Percentiles rank a stretch among this genome's conserved stretches.
Evolutionary conservation across 2,797 vertebrate species (phyloP).

Genomic region (Fistularia commersonii): DNA sequence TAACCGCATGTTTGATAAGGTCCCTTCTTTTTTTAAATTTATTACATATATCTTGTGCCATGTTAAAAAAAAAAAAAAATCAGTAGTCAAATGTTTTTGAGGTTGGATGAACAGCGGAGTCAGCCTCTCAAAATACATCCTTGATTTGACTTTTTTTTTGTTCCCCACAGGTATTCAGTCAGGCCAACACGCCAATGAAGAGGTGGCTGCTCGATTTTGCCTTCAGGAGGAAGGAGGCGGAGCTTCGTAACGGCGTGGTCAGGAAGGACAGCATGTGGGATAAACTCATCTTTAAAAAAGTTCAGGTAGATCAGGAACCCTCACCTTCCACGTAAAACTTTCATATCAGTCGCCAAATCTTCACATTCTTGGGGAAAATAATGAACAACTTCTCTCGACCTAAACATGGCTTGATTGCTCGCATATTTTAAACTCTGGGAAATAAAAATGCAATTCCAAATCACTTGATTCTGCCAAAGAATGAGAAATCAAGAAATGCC

Average conservation of each 20-base stretch:
- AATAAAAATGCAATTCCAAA: too few relatives aligned
- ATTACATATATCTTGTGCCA: not conserved
- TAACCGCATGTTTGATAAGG: constrained; percentile 98
- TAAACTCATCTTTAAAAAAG: constrained; percentile 91
- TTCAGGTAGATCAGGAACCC: constrained; percentile 79
- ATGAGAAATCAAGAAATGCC: too few relatives aligned
- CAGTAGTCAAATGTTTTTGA: too few relatives aligned
- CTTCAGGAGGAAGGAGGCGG: constrained; percentile 89
- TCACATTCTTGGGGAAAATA: too few relatives aligned
- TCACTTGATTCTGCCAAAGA: too few relatives aligned
- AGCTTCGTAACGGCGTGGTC: constrained; percentile 87
- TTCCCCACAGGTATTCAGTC: constrained; percentile 83
- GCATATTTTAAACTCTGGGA: too few relatives aligned
- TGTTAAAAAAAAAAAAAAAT: not conserved
- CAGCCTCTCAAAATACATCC: too few relatives aligned
- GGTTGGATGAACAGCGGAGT: too few relatives aligned
- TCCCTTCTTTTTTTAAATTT: constrained; percentile 54
- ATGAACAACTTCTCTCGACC: too few relatives aligned
- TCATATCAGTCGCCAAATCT: too few relatives aligned
- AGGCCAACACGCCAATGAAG: constrained; percentile 89
- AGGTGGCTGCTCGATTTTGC: constrained; percentile 93
- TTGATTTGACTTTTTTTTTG: not conserved
- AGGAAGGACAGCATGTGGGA: constrained; percentile 95
- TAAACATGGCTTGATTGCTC: too few relatives aligned
- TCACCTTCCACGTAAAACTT: too few relatives aligned